Evolutionary conservation across 2,113 vertebrate genomes (phyloP).

Genomic region (Planiliza haematocheilus): DNA sequence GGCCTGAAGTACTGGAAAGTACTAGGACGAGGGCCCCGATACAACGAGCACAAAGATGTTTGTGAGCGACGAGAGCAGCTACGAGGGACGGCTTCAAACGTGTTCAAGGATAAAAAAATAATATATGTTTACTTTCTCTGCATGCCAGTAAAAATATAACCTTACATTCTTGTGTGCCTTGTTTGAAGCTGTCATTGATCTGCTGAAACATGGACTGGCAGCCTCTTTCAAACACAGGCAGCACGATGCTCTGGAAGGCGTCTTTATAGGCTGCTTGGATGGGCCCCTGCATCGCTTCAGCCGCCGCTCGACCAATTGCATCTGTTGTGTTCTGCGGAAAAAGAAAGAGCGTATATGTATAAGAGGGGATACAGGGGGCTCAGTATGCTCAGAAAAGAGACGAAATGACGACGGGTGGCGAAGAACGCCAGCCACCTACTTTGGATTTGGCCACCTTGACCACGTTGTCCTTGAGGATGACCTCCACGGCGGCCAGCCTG

Average conservation of each 20-base stretch:
- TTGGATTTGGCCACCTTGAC: conserved; percentile 96
- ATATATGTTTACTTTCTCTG: too few relatives aligned
- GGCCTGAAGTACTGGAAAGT: too few relatives aligned
- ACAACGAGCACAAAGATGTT: conserved; percentile 1
- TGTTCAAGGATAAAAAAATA: too few relatives aligned
- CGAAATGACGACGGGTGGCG: background rate
- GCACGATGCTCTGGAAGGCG: conserved; percentile 91
- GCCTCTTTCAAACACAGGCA: conserved; percentile 95
- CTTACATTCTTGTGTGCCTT: conserved; percentile 97
- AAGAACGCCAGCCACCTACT: conserved; percentile 74
- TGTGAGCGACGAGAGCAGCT: too few relatives aligned
- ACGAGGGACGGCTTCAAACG: too few relatives aligned
- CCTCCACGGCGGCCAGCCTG: conserved; percentile 92
- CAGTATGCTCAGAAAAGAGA: background rate
- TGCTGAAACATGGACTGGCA: conserved; percentile 99
- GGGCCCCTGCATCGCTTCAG: conserved; percentile 93
- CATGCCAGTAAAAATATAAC: background rate
- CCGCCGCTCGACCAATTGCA: conserved; percentile 90
- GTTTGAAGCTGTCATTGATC: conserved; percentile 98
- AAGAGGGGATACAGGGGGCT: too few relatives aligned
- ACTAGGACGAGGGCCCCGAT: background rate
- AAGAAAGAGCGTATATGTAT: too few relatives aligned
- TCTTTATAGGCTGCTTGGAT: conserved; percentile 95
- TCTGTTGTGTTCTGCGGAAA: conserved; percentile 90
- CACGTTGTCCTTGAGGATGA: conserved; percentile 92